These are phyloP conservation scores for Syngnathus typhle DNA, from an alignment of 2,113 vertebrate genomes.

Conservation along the genomic window DNA sequence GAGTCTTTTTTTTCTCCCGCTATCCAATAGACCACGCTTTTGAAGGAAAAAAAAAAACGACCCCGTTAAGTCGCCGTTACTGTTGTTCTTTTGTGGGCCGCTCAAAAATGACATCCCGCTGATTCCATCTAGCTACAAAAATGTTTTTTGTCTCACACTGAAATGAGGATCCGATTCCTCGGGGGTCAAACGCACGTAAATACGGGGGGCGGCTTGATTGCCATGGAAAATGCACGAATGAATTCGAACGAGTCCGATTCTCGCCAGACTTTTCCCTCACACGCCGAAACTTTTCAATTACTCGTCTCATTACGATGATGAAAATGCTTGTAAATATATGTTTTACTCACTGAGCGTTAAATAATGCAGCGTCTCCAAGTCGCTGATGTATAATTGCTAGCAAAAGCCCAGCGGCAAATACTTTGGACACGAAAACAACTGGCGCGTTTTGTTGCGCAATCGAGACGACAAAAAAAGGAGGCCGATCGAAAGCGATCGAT, in stretches of 20 bases:
- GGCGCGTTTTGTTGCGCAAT: background rate
- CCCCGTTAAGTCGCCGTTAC: slow-evolving; percentile 25
- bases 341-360: background rate
- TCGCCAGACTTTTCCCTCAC: background rate
- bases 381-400: background rate
- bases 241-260: background rate
- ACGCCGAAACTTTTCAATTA: background rate
- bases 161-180: background rate
- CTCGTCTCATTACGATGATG: background rate
- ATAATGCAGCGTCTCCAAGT: background rate
- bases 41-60: slow-evolving; percentile 13
- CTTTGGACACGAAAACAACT: too few species aligned
- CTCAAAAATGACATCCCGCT: slow-evolving; percentile 3
- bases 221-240: background rate
- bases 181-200: background rate
- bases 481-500: background rate
- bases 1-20: background rate
- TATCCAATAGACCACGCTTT: slow-evolving; percentile 18
- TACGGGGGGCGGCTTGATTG: background rate
- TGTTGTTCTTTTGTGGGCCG: background rate
- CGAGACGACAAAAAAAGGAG: background rate
- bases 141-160: background rate
- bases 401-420: background rate
- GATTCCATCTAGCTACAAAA: slow-evolving; percentile 11
- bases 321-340: slow-evolving; percentile 1